These are phyloP conservation scores for Glareola pratincola DNA, from an alignment of 2,113 vertebrate genomes.

Conservation along the genomic window DNA sequence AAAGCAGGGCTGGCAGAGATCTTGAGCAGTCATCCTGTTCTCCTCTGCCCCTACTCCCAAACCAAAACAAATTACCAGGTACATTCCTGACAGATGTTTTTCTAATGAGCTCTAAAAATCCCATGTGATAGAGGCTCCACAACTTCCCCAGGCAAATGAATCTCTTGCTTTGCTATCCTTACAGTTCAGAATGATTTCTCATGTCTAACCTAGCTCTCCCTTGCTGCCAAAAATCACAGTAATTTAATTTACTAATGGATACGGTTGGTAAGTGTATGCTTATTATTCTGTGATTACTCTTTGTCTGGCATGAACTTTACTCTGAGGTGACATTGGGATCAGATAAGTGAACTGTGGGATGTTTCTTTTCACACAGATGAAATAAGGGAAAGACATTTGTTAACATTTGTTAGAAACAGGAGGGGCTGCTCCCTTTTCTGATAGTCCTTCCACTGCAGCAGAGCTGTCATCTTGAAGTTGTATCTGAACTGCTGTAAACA, in stretches of 20 bases:
- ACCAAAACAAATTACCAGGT: slow-evolving; percentile 1
- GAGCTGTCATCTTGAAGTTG: neutral
- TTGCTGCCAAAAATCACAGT: slow-evolving; percentile 48
- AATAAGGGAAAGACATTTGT: slow-evolving; percentile 15
- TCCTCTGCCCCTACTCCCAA: neutral
- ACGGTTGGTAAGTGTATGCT: slow-evolving; percentile 1
- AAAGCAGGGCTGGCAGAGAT: neutral
- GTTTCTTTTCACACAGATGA: slow-evolving; percentile 41
- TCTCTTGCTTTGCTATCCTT: slow-evolving; percentile 26
- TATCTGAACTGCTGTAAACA: neutral
- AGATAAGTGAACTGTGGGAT: slow-evolving; percentile 44
- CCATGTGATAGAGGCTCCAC: neutral
- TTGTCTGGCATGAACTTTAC: slow-evolving; percentile 39
- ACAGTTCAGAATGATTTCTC: neutral
- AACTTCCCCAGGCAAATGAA: slow-evolving; percentile 3
- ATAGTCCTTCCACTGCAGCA: neutral
- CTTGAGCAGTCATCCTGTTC: neutral
- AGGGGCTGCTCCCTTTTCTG: neutral
- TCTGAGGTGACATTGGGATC: slow-evolving; percentile 43
- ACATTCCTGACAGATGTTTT: slow-evolving; percentile 1
- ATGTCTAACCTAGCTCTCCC: slow-evolving; percentile 12
- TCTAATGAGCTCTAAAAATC: slow-evolving; percentile 33
- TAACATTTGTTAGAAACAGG: slow-evolving; percentile 11
- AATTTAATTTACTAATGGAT: slow-evolving; percentile 63
- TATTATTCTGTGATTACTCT: slow-evolving; percentile 35